phyloP scores from a whole-genome alignment of 2,797 vertebrate species.

The Clarias laeviceps region DNA sequence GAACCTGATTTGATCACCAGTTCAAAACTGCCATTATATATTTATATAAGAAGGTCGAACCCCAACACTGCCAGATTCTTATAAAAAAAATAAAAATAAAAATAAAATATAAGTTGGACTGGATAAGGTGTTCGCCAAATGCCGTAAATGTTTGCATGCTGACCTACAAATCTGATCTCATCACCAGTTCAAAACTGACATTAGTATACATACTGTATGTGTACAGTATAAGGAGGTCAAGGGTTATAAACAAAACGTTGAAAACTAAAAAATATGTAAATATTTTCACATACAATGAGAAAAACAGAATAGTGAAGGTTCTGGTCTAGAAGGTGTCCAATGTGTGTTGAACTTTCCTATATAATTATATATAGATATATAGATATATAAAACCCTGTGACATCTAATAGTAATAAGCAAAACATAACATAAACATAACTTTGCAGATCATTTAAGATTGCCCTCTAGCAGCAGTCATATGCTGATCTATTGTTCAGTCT shows the following conservation, averaged over 20 bases:
- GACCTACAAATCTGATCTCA: background rate
- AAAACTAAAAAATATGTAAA: background rate
- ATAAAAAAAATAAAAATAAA: too few relatives aligned
- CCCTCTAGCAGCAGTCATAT: background rate
- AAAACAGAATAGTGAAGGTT: background rate
- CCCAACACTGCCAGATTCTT: too few relatives aligned
- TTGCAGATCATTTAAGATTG: background rate
- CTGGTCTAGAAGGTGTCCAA: background rate
- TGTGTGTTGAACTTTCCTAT: background rate
- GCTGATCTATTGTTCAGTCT: background rate
- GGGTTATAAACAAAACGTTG: background rate
- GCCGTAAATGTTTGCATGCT: background rate
- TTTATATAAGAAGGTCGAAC: too few relatives aligned
- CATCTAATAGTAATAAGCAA: background rate
- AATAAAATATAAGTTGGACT: too few relatives aligned
- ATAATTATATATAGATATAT: background rate
- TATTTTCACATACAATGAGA: background rate
- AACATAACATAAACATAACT: background rate
- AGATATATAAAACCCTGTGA: background rate
- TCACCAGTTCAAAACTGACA: background rate
- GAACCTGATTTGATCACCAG: background rate
- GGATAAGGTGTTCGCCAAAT: too few relatives aligned
- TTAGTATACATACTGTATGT: background rate
- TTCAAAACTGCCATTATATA: background rate
- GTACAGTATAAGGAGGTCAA: background rate